Evolutionary conservation across 1,140 invertebrate species (phyloP), one percentile per base, ranked within the genome.

Genomic region (Hydropsyche tenuis): DNA sequence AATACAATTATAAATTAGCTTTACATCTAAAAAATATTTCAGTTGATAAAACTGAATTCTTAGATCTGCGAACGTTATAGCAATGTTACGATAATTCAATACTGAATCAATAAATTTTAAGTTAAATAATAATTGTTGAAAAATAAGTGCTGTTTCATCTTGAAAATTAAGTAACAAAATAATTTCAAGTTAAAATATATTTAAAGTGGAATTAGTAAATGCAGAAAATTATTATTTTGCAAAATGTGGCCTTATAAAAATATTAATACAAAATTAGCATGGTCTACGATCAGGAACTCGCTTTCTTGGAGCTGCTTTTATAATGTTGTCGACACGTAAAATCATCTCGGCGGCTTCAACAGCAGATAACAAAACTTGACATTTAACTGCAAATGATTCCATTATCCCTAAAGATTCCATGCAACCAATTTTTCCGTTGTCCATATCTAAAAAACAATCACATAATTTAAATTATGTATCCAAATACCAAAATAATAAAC

Each of bases 261-360:
- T 37, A 37, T 37, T 4, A 37, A 37, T 37, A 9, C 30, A 4
- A 37, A 53, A 9, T 88, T 93, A 96, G 85, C 94, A 97, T 66
- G 91, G 92, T 78, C 94, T 90, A 79, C 93, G 89, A 82, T 99
- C 98, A 72, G 91, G 91, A 0, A 90, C 89, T 63, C 98, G 91
- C 80, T 92, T 92, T 73, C 98, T 90, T 1, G 98, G 98, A 30
- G 97, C 97, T 43, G 96, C 90, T 81, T 93, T 96, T 23, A 99
- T 92, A 73, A 99, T 99, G 84, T 98, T 92, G 83, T 99, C 98
- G 1, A 99, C 98, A 51, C 98, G 90, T 7, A 99, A 86, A 80
- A 99, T 99, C 94, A 99, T 97, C 87, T 99, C 98, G 0, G 98
- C 97, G 2, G 98, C 98, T 86, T 99, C 98, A 0, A 96, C 85